phyloP scores from a whole-genome alignment of 1,140 invertebrate species.

The Pogonomyrmex barbatus region DNA sequence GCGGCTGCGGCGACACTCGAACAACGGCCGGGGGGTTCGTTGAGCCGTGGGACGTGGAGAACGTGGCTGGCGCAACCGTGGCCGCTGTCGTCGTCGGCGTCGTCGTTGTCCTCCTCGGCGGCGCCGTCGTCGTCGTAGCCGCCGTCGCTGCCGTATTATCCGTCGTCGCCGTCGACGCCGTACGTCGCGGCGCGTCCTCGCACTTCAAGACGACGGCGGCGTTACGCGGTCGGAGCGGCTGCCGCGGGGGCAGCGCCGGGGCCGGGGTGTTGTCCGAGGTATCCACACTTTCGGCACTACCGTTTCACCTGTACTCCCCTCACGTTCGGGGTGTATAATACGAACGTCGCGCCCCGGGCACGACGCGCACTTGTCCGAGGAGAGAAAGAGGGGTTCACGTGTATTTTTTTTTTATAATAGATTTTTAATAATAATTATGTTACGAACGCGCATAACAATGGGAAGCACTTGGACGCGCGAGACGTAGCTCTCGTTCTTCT shows the following conservation, averaged over 20 bases:
- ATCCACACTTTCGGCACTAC: constrained; percentile 77
- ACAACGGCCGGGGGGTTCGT: constrained; percentile 68
- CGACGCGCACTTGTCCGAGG: constrained; percentile 8
- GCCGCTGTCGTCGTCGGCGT: constrained; percentile 64
- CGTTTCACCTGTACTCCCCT: constrained; percentile 72
- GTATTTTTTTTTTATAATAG: no score
- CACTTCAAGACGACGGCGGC: constrained; percentile 73
- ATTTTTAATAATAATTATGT: no score
- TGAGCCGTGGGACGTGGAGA: constrained; percentile 64
- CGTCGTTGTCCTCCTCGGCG: constrained; percentile 55
- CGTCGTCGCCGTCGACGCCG: constrained; percentile 59
- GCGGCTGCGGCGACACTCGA: constrained; percentile 75
- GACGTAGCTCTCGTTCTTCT: not conserved
- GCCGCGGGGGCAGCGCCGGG: constrained; percentile 86
- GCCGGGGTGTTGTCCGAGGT: constrained; percentile 85
- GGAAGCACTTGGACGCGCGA: not conserved
- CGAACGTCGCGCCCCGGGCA: constrained; percentile 9
- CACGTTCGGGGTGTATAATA: not conserved
- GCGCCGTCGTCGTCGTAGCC: constrained; percentile 63
- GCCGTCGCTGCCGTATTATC: constrained; percentile 44
- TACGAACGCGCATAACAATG: not conserved
- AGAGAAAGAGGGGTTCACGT: not conserved
- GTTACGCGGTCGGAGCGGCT: constrained; percentile 84
- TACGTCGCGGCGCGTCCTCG: constrained; percentile 60
- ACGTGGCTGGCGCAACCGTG: constrained; percentile 53